These are phyloP conservation scores for Podilymbus podiceps DNA, from an alignment of 2,113 vertebrate genomes.

Conservation along the genomic window DNA sequence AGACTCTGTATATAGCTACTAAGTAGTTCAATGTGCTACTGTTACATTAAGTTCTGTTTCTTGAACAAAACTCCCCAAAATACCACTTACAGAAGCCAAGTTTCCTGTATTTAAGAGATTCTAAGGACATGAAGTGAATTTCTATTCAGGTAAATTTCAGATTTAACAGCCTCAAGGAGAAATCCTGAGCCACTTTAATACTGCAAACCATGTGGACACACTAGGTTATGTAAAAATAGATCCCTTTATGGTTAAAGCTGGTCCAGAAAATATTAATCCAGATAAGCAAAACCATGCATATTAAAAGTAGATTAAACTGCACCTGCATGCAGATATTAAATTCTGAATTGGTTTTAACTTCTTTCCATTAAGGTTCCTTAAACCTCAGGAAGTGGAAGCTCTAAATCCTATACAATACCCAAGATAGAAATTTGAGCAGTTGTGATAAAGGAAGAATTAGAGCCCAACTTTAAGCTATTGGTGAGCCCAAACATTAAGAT, in stretches of 20 bases:
- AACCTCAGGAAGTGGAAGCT: not conserved
- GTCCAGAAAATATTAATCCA: not conserved
- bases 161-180: not conserved
- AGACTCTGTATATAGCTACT: not conserved
- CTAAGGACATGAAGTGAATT: not conserved
- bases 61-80: not conserved
- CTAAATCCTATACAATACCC: not conserved
- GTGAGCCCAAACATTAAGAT: not conserved
- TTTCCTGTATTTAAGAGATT: not conserved
- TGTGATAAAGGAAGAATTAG: not conserved
- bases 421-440: accelerated
- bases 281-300: not conserved
- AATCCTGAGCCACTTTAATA: not conserved
- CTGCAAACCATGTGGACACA: not conserved
- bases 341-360: not conserved
- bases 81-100: not conserved
- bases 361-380: not conserved
- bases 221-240: not conserved
- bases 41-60: not conserved
- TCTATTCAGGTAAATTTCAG: not conserved
- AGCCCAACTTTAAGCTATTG: not conserved
- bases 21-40: not conserved
- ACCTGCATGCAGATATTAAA: not conserved
- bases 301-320: not conserved
- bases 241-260: not conserved